These are phyloP conservation scores for Bruchidius siliquastri DNA, from an alignment of 2,888 invertebrate species.

Conservation along the genomic window DNA sequence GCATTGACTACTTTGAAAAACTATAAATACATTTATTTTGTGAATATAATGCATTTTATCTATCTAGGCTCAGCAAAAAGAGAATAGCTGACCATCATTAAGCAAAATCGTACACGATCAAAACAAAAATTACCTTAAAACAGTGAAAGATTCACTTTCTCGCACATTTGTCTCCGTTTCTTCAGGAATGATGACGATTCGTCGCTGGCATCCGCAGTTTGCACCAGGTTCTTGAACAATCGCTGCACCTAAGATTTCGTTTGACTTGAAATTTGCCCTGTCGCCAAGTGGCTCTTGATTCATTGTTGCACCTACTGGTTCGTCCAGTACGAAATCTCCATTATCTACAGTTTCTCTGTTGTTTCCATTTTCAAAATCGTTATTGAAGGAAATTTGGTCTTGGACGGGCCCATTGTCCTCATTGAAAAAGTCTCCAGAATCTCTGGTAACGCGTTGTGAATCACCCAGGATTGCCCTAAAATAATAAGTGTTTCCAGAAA, in stretches of 20 bases:
- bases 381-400: not conserved
- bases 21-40: too few species aligned
- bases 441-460: not conserved
- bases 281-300: not conserved
- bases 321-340: not conserved
- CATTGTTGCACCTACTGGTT: not conserved
- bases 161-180: too few species aligned
- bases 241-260: not conserved
- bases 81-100: too few species aligned
- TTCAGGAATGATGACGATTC: not conserved
- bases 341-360: not conserved
- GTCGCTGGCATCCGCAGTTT: not conserved
- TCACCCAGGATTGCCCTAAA: not conserved
- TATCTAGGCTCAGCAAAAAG: too few species aligned
- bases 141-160: too few species aligned
- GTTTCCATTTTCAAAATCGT: not conserved
- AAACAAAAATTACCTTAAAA: too few species aligned
- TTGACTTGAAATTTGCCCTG: not conserved
- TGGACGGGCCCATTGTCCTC: not conserved
- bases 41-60: too few species aligned
- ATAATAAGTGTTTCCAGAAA: not conserved
- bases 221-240: not conserved
- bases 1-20: too few species aligned
- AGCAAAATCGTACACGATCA: too few species aligned
- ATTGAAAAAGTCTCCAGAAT: not conserved